Evolutionary conservation across 2,113 vertebrate genomes (phyloP), one percentile per base, ranked within the genome.

Genomic region (Pholis gunnellus): DNA sequence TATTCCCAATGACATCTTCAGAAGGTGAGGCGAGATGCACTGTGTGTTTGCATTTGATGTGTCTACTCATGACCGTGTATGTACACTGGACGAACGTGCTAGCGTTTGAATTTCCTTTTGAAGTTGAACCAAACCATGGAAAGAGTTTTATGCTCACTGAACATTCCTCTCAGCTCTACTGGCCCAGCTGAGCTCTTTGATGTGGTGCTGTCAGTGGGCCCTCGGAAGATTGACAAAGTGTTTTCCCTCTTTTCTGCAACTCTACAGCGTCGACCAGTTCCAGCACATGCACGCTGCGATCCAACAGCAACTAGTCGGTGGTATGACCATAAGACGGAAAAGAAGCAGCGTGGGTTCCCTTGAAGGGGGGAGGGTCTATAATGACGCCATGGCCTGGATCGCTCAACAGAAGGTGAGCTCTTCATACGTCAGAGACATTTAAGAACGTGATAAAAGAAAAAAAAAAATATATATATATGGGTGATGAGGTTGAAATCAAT

Each of bases 321-420:
- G 66, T 5, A 1, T 94, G 83, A 27, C 94, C 25, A 89, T 91
- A 0, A 94, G 94, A 83, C 93, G 93, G 20, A 95, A 90, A 40
- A 66, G 83, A 81, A 94, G 93, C 90, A 97, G 96, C 71, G 69
- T 83, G 87, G 93, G 95, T 38, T 96, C 89, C 42, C 2, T 60
- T 90, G 98, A 98, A 0, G 94, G 93, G 59, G 96, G 93, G 0
- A 96, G 95, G 82, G 88, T 90, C 64, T 95, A 95, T 31, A 91
- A 81, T 15, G 97, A 99, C n/a, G 97, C 97, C 70, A 85, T 97
- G 10, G 93, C 38, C 42, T 99, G 98, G 97, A 97, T 99, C 92
- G 86, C 91, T 34, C 97, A 99, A 83, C 97, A 99, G 78, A 97
- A 97, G 96, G 98, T 99, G 93, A 88, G 83, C 2, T 20, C 27